These are phyloP conservation scores for Blastobasis lacticolella DNA, from an alignment of 2,888 invertebrate species.

Conservation along the genomic window DNA sequence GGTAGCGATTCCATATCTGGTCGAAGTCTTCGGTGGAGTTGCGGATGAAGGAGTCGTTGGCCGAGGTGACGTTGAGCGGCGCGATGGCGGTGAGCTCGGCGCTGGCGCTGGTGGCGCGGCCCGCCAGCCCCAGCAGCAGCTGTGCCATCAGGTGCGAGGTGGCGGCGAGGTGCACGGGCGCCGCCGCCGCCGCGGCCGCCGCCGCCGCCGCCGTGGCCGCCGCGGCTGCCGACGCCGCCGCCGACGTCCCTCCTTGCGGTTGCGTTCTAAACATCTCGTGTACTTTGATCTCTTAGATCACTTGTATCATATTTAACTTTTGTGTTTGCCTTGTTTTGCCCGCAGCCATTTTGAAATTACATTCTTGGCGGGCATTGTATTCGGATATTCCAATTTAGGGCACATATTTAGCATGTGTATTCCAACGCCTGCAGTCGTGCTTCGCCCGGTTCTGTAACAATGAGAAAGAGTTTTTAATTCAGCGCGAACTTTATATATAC, in stretches of 20 bases:
- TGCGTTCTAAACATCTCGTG: conserved; percentile 63
- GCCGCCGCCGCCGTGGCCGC: not conserved
- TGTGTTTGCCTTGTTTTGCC: conserved; percentile 65
- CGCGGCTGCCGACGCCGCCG: conserved; percentile 50
- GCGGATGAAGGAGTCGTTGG: conserved; percentile 37
- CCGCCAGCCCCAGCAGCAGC: conserved; percentile 15
- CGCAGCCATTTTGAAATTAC: conserved; percentile 68
- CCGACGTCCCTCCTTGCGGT: conserved; percentile 47
- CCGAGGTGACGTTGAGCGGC: conserved; percentile 24
- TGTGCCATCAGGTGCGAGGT: not conserved
- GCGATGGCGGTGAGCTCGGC: conserved; percentile 19
- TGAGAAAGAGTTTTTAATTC: conserved; percentile 9
- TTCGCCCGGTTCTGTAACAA: conserved; percentile 53
- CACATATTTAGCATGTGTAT: conserved; percentile 58
- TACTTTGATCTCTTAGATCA: conserved; percentile 25
- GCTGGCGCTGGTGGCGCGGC: conserved; percentile 18
- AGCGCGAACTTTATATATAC: too few relatives aligned
- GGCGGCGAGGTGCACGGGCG: not conserved
- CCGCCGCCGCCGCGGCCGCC: not conserved
- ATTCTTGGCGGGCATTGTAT: conserved; percentile 66
- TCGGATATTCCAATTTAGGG: conserved; percentile 50
- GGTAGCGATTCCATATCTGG: conserved; percentile 57
- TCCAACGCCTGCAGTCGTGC: conserved; percentile 28
- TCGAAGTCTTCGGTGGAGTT: conserved; percentile 24
- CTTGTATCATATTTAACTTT: conserved; percentile 65